phyloP scores from a whole-genome alignment of 2,113 vertebrate species.

The Istiophorus platypterus region DNA sequence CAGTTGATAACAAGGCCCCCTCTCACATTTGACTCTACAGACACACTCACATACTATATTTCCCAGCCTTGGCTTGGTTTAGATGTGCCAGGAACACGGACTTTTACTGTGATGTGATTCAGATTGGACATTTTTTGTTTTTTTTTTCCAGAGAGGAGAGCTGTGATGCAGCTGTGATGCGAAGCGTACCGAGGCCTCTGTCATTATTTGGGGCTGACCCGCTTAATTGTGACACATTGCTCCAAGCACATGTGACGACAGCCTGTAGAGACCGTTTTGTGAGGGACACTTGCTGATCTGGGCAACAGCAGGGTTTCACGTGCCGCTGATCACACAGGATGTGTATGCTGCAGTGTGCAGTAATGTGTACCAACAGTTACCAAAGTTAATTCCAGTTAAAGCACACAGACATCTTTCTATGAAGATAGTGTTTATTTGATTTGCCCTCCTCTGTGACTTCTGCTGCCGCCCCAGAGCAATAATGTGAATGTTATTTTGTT shows the following conservation, averaged over 20 bases:
- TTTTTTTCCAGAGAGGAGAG: neutral
- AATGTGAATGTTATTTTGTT: too few species aligned
- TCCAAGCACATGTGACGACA: neutral
- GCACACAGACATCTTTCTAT: too few species aligned
- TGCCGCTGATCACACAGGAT: too few species aligned
- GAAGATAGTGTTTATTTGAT: too few species aligned
- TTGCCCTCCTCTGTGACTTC: too few species aligned
- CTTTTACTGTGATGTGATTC: constrained; percentile 56
- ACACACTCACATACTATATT: constrained; percentile 43
- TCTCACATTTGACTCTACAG: constrained; percentile 44
- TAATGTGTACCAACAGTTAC: neutral
- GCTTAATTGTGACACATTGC: neutral
- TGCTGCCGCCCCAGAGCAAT: too few species aligned
- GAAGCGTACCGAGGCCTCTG: neutral
- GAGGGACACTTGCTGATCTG: too few species aligned
- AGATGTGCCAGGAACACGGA: constrained; percentile 25
- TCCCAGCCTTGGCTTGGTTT: constrained; percentile 8
- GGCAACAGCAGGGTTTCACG: neutral
- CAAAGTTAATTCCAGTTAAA: too few species aligned
- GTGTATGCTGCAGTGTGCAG: neutral
- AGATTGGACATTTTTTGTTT: constrained; percentile 3
- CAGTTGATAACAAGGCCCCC: constrained; percentile 49
- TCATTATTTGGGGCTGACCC: neutral
- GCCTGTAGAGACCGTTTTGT: too few species aligned
- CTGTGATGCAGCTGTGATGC: neutral